Conservation (phyloP, 2,888 invertebrate genomes). For the Phaonia tiefii region DNA sequence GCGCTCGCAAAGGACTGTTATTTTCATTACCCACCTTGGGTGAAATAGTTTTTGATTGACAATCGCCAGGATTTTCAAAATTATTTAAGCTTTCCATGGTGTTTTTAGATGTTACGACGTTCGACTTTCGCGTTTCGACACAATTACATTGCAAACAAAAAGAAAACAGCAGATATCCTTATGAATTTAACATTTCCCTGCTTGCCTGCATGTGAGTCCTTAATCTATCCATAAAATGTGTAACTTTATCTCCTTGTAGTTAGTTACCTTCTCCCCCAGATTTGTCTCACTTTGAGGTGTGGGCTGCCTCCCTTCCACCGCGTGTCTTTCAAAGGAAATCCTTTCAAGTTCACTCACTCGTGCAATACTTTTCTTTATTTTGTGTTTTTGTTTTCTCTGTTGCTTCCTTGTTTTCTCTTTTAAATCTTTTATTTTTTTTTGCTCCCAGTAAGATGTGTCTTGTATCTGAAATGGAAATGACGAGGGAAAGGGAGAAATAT, state of each 20-base stretch:
- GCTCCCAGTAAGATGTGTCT: slow-evolving; percentile 8
- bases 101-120: background rate
- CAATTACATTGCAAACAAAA: slow-evolving; percentile 13
- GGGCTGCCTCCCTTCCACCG: slow-evolving; percentile 1
- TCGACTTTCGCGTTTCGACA: background rate
- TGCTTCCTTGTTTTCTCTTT: slow-evolving; percentile 4
- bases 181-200: too few relatives aligned
- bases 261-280: too few relatives aligned
- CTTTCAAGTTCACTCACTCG: slow-evolving; percentile 20
- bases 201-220: background rate
- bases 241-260: too few relatives aligned
- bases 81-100: slow-evolving; percentile 73
- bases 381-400: background rate
- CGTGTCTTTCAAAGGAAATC: slow-evolving; percentile 32
- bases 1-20: slow-evolving; percentile 30
- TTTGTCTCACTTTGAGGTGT: too few relatives aligned
- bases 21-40: slow-evolving; percentile 62
- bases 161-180: too few relatives aligned
- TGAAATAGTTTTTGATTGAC: slow-evolving; percentile 71
- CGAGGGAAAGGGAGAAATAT: background rate
- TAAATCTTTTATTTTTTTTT: slow-evolving; percentile 13
- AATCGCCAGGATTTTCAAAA: slow-evolving; percentile 75
- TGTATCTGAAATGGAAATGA: slow-evolving; percentile 20
- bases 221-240: too few relatives aligned
- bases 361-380: background rate